Evolutionary conservation across 2,797 vertebrate genomes (phyloP), one percentile per base, ranked within the genome.

Genomic region (Ficedula albicollis): DNA sequence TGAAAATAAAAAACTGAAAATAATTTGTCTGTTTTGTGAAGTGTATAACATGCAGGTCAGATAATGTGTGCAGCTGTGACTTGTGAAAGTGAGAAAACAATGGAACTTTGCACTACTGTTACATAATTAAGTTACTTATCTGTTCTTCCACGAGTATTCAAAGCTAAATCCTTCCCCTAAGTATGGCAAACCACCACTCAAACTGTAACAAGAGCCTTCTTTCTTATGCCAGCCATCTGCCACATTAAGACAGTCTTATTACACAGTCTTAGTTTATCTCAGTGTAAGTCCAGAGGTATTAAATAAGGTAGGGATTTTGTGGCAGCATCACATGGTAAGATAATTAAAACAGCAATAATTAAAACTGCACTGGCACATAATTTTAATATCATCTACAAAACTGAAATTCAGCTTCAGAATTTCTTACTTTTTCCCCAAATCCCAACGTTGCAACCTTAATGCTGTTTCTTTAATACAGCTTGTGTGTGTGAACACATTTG

Each of bases 281-380:
- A 32, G 48, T 22, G 0, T 63, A 88, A 78, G 2, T 62, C 46
- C 62, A 67, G 51, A 72, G 15, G 27, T 72, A 84, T 27, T 79
- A 38, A 75, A 46, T 68, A 86, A 86, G 34, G 58, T 29, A 86
- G 23, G 19, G 74, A 84, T 90, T 90, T 74, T 55, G n/a, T n/a
- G 51, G 54, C 55, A 94, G 43, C n/a, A 81, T 36, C 62, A 81
- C 3, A 0, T 26, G 13, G 34, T 62, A 62, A 58, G 11, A 23
- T 49, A 87, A 92, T 78, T 86, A 75, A 84, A 81, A 78, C 2
- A 6, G 23, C 12, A 90, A 13, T 80, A 86, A 93, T 64, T 86
- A 90, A 78, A 88, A 84, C 51, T 58, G 30, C 3, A 1, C 26
- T 60, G 30, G 34, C 7, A 92, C 17, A 6, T 64, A 60, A 86